Evolutionary conservation across 2,113 vertebrate species (phyloP), one percentile per base, ranked within the genome.

Genomic region (Channa maculata): DNA sequence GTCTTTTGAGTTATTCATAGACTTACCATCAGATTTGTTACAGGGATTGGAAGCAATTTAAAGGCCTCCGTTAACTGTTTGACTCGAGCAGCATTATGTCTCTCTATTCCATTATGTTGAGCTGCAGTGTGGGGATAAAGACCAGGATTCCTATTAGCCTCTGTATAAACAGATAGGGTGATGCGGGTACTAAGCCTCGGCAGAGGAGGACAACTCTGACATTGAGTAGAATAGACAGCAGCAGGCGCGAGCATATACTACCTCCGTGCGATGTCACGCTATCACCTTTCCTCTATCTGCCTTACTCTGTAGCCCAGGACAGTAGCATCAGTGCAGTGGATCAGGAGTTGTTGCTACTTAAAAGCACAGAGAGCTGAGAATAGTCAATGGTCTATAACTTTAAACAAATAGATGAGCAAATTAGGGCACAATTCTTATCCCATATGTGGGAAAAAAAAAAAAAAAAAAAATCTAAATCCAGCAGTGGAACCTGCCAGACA

Each of bases 1-100:
- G 41, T 69, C 37, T 74, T 74, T 87, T 86, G 85, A 89, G 89
- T 91, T 92, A 90, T 92, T 92, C 89, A 92, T 92, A 90, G 88
- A 66, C 88, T 82, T 83, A 86, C 90, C 87, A 89, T 90, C 87
- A 90, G 84, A 92, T 92, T 92, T 92, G 91, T 92, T 90, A 84
- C 88, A 87, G 91, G 87, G 88, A 92, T 90, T 86, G 85, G 82
- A 92, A 85, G 88, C 90, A 91, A 92, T 93, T 92, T 90, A 82
- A 88, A 88, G 86, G 85, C 84, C 84, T 86, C 82, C 39, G 60
- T 74, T 86, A 88, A 90, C 85, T 84, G 89, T 91, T 92, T 91
- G 90, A 92, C 89, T 92, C 44, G 33, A 87, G 86, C 78, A 73
- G 90, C 80, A 89, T 91, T 84, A 91, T 89, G 83, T 90, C 85